These are phyloP conservation scores for Scaptomyza cyrtandrae DNA, from an alignment of 2,888 invertebrate genomes.

Conservation along the genomic window DNA sequence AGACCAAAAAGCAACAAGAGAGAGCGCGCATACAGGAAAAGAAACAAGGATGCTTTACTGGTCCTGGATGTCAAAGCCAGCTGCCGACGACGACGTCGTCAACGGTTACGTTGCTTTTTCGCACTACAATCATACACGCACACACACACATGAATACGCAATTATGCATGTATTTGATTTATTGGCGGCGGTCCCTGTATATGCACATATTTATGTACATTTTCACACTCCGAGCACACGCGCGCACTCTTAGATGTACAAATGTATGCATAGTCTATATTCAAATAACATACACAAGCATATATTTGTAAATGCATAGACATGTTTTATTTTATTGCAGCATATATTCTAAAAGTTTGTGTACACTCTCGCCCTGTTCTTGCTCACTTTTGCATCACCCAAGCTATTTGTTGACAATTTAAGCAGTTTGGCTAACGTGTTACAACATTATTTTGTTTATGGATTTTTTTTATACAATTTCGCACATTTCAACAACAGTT, in stretches of 20 bases:
- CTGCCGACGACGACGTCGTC: slow-evolving; percentile 61
- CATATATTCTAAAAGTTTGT: slow-evolving; percentile 51
- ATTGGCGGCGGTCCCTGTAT: slow-evolving; percentile 62
- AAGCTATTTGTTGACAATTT: slow-evolving; percentile 36
- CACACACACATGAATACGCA: slow-evolving; percentile 11
- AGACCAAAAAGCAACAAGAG: slow-evolving; percentile 45
- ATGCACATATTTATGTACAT: slow-evolving; percentile 49
- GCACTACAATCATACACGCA: slow-evolving; percentile 42
- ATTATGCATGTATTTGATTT: slow-evolving; percentile 41
- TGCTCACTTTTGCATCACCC: slow-evolving; percentile 26
- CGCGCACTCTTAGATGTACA: slow-evolving; percentile 36
- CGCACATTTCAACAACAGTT: slow-evolving; percentile 72
- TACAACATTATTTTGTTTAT: slow-evolving; percentile 47
- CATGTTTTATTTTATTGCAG: slow-evolving; percentile 44
- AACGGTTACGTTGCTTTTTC: slow-evolving; percentile 72
- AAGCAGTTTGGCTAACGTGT: slow-evolving; percentile 30
- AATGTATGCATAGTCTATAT: slow-evolving; percentile 32
- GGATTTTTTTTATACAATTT: slow-evolving; percentile 60
- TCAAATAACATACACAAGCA: slow-evolving; percentile 31
- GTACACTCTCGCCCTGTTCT: slow-evolving; percentile 10
- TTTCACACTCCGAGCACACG: slow-evolving; percentile 67
- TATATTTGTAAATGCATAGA: slow-evolving; percentile 41
- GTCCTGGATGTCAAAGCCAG: slow-evolving; percentile 50
- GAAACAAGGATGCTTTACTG: slow-evolving; percentile 65
- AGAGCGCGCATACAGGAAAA: slow-evolving; percentile 57